These are phyloP conservation scores for Anomalospiza imberbis DNA, from an alignment of 2,797 vertebrate genomes.

Conservation along the genomic window DNA sequence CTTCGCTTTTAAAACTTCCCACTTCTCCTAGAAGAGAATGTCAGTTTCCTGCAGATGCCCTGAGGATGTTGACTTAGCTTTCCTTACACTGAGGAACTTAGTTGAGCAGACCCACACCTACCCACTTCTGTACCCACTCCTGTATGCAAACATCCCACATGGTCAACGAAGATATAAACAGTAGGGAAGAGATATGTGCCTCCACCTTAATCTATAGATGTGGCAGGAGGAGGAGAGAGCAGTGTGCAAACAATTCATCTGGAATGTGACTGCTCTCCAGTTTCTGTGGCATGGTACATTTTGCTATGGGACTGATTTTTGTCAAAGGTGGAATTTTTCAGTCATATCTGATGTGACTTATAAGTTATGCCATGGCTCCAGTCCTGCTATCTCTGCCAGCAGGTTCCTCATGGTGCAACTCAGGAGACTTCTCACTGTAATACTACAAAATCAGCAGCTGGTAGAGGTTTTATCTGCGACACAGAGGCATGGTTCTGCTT, in stretches of 20 bases:
- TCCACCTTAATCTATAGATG: not conserved
- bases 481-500: not conserved
- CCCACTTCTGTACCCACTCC: not conserved
- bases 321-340: not conserved
- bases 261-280: not conserved
- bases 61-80: not conserved
- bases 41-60: not conserved
- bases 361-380: not conserved
- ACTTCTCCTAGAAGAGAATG: not conserved
- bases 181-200: not conserved
- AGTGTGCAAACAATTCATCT: not conserved
- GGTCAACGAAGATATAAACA: not conserved
- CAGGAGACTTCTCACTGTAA: not conserved
- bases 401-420: not conserved
- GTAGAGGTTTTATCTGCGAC: not conserved
- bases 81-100: not conserved
- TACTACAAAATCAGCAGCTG: rapidly evolving
- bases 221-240: not conserved
- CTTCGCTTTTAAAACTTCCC: not conserved
- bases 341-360: not conserved
- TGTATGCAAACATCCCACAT: not conserved
- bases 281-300: not conserved
- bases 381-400: not conserved
- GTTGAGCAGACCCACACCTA: not conserved
- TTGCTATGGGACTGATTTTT: not conserved